Evolutionary conservation across 2,888 invertebrate species (phyloP), one percentile per base, ranked within the genome.

Genomic region (Cancer borealis): DNA sequence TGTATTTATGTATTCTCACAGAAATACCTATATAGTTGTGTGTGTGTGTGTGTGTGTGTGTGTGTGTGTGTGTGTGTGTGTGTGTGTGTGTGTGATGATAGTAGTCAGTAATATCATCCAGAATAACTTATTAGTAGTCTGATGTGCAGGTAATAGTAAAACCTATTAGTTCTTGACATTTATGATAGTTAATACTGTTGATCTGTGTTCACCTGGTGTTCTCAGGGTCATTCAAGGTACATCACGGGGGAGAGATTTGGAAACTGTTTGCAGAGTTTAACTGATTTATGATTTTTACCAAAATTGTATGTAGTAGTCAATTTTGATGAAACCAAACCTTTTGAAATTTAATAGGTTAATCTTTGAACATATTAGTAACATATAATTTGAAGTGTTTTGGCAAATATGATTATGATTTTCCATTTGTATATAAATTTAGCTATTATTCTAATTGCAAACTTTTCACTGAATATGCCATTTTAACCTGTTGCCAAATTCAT

Each of bases 171-270:
- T 84, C 8, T 21, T 84, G 26, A 39, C 26, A 39, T 39, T 14
- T 12, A 17, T 39, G 39, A 30, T 17, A 84, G 30, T 14, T 39
- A 39, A 30, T 84, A 84, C 1, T 14, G 17, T 84, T 73, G 39
- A 10, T 39, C 14, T 84, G 84, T 30, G 12, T 39, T 84, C 39
- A 84, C 84, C 17, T 84, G 84, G 84, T 84, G 84, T 39, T 84
- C 84, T 84, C 84, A 84, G 84, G 84, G 30, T 39, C 84, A 10
- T 84, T 39, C 84, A 84, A 39, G 84, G n/a, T 84, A 84, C 84
- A 39, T 39, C 39, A 84, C 10, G 39, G 12, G 14, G 30, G n/a
- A 84, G 14, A 39, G 10, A 39, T 17, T 17, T 84, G 17, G 39
- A 84, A 5, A 14, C 39, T 3, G 39, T 84, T 30, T 39, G 30